Conservation (phyloP, 2,113 vertebrate genomes). For the Xenopus laevis region DNA sequence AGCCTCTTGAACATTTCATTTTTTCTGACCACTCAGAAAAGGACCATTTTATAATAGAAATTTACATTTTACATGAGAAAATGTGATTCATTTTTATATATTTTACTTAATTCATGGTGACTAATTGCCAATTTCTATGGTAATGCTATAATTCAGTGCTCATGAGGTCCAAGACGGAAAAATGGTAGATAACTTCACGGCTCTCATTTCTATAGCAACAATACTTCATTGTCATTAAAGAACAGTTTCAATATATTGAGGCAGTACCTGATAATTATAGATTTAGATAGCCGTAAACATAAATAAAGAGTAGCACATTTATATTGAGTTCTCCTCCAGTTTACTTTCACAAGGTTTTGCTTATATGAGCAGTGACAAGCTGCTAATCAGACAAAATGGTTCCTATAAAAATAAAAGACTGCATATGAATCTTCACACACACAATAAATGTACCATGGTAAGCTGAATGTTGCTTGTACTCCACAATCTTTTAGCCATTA, state of each 20-base stretch:
- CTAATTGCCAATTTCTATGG: constrained; percentile 80
- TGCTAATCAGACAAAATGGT: constrained; percentile 67
- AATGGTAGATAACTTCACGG: constrained; percentile 74
- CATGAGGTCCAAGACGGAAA: constrained; percentile 70
- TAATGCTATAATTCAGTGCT: constrained; percentile 72
- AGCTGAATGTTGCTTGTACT: background rate
- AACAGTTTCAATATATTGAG: constrained; percentile 62
- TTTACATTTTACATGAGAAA: constrained; percentile 60
- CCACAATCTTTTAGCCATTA: background rate
- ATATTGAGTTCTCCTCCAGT: constrained; percentile 68
- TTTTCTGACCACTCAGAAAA: constrained; percentile 19
- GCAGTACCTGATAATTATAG: constrained; percentile 76
- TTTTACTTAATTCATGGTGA: constrained; percentile 77
- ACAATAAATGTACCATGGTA: constrained; percentile 6
- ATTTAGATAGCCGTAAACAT: constrained; percentile 70
- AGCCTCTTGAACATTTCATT: background rate
- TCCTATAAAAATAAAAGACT: constrained; percentile 40
- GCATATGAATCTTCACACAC: constrained; percentile 29
- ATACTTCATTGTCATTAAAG: constrained; percentile 80
- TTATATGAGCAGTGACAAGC: constrained; percentile 55
- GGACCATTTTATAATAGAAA: constrained; percentile 17
- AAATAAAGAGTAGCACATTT: constrained; percentile 75
- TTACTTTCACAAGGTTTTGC: constrained; percentile 56
- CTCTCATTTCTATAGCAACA: constrained; percentile 81
- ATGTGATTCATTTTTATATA: constrained; percentile 68